Evolutionary conservation across 2,797 vertebrate species (phyloP), one percentile per base, ranked within the genome.

Genomic region (Clarias laeviceps): DNA sequence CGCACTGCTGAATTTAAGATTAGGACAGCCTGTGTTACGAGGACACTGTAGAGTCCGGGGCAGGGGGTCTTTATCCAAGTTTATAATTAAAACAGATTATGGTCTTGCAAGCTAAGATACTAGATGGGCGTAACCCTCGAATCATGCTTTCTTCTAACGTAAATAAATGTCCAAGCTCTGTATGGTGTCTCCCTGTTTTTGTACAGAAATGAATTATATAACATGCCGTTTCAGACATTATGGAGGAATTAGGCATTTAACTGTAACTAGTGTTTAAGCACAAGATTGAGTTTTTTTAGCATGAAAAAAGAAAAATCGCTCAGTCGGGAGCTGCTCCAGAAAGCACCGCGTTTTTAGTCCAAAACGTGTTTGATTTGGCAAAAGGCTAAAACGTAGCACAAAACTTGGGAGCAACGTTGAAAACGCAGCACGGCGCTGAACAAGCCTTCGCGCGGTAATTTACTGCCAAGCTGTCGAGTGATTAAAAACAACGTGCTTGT

Each of bases 1-100:
- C 88, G 64, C 68, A 34, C 91, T 89, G 89, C 93, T 90, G 88
- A 88, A 90, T 78, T 61, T 90, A 86, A 93, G 93, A 92, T 90
- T 84, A 64, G 18, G 50, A 27, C 57, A 70, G 87, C 88, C 92
- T 89, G 80, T 72, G 62, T 27, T 2, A 11, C 24, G 57, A 50
- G 82, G 57, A 62, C 32, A 61, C 14, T 11, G 34, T 61, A 15
- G 22, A 62, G 8, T 15, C 22, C 1, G 11, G 22, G 9, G 61
- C 14, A 2, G 17, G 77, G 14, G 0, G 37, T 5, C 45, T 12
- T 56, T 56, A 27, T 40, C 27, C 3, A 2, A 57, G 54, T 12
- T 77, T 57, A 2, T 50, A 57, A 56, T 29, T 56, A 29, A 59
- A 59, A 77, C 73, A 77, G 11, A 57, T 77, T 8, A 24, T 29